phyloP scores from a whole-genome alignment of 1,140 invertebrate genomes.

The Sarcophaga bullata region DNA sequence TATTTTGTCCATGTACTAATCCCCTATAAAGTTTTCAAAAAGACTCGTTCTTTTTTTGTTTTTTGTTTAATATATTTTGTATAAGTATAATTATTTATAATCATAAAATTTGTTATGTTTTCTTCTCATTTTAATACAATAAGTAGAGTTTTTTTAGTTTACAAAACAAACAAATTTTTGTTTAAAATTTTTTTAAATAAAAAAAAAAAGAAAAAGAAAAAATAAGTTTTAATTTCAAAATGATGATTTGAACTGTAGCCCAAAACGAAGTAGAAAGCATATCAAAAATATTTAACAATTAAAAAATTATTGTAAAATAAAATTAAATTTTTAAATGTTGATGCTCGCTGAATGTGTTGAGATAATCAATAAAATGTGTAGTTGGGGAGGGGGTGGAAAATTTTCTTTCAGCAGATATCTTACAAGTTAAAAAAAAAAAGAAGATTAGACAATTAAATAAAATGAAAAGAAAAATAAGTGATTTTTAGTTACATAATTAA shows the following conservation, averaged over 20 bases:
- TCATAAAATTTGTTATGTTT: slow-evolving; percentile 13
- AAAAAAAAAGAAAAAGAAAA: too few species aligned
- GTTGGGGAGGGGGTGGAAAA: neutral
- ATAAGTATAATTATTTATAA: slow-evolving; percentile 20
- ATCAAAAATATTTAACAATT: slow-evolving; percentile 12
- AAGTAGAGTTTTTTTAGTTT: neutral
- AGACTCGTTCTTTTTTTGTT: too few species aligned
- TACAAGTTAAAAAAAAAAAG: neutral
- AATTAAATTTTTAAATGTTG: neutral
- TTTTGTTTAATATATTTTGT: slow-evolving; percentile 6
- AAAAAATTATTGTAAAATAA: neutral
- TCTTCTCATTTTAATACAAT: neutral
- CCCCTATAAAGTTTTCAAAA: too few species aligned
- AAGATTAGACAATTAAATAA: neutral
- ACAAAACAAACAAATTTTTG: slow-evolving; percentile 14
- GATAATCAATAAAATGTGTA: neutral
- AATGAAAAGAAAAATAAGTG: too few species aligned
- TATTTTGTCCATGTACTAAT: too few species aligned
- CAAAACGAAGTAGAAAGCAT: slow-evolving; percentile 13
- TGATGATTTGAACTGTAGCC: slow-evolving; percentile 29
- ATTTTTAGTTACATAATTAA: too few species aligned
- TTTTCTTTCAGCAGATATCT: neutral
- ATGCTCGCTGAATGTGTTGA: neutral
- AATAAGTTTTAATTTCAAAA: neutral
- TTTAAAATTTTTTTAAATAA: neutral